Percentiles rank a stretch among this genome's conserved stretches.
phyloP scores from a whole-genome alignment of 2,797 vertebrate genomes.

The Enteromius mattozi region DNA sequence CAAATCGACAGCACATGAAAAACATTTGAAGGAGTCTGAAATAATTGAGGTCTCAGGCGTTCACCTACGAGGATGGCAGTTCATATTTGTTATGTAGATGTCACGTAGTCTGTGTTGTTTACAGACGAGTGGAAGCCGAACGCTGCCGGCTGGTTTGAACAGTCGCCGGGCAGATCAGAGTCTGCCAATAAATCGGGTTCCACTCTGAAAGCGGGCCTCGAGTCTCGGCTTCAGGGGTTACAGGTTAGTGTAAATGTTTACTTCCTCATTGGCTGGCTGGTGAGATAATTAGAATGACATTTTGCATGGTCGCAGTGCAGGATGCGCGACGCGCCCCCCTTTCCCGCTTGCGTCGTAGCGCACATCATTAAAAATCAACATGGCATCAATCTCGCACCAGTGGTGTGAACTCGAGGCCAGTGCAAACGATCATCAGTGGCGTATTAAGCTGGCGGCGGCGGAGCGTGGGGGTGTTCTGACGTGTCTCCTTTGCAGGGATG shows the following conservation, averaged over 20 bases:
- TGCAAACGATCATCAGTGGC: slow-evolving; percentile 71
- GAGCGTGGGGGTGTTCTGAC: slow-evolving; percentile 53
- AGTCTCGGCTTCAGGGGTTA: slow-evolving; percentile 51
- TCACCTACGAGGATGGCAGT: not conserved
- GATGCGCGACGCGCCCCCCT: slow-evolving; percentile 51
- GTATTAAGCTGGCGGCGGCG: slow-evolving; percentile 41
- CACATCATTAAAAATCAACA: slow-evolving; percentile 82
- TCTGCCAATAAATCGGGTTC: slow-evolving; percentile 43
- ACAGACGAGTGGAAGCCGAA: not conserved
- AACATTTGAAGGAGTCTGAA: slow-evolving; percentile 45
- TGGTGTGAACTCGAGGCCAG: slow-evolving; percentile 70
- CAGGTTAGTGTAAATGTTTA: slow-evolving; percentile 74
- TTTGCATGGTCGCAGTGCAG: slow-evolving; percentile 66
- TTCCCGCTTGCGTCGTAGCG: slow-evolving; percentile 61
- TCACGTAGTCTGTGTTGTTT: slow-evolving; percentile 34
- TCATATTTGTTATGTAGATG: slow-evolving; percentile 41
- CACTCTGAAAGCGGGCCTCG: slow-evolving; percentile 35
- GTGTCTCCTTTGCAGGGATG: slow-evolving; percentile 36
- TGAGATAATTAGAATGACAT: slow-evolving; percentile 81
- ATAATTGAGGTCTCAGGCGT: slow-evolving; percentile 38
- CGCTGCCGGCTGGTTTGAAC: slow-evolving; percentile 53
- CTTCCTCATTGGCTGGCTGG: slow-evolving; percentile 65
- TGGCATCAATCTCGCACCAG: slow-evolving; percentile 70
- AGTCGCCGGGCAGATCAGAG: slow-evolving; percentile 50
- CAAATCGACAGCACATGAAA: slow-evolving; percentile 42